Conservation (phyloP, 2,888 invertebrate species). For the Linhomoeus sp. region DNA sequence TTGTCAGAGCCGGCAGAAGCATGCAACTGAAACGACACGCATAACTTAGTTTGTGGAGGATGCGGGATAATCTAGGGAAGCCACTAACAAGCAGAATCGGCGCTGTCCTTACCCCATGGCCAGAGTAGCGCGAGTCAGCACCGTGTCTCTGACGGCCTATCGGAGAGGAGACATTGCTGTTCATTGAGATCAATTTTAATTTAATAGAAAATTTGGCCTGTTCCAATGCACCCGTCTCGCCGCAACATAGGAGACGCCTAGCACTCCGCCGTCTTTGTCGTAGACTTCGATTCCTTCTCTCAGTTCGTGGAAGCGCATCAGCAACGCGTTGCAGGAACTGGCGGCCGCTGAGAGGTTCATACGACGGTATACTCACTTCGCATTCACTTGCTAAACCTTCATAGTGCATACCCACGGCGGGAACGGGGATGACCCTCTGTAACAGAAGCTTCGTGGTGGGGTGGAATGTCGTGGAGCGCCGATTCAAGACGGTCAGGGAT, state of each 20-base stretch:
- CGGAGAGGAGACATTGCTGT: not conserved
- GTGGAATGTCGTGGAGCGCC: slow-evolving; percentile 25
- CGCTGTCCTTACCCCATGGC: too few relatives aligned
- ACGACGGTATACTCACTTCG: too few relatives aligned
- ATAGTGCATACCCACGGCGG: slow-evolving; percentile 30
- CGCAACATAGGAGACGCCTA: slow-evolving; percentile 35
- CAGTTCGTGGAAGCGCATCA: slow-evolving; percentile 34
- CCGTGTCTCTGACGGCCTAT: slow-evolving; percentile 17
- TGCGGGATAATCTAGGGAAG: too few relatives aligned
- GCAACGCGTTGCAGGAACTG: slow-evolving; percentile 32
- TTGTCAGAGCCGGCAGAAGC: too few relatives aligned
- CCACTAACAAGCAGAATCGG: too few relatives aligned
- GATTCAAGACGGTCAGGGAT: slow-evolving; percentile 26
- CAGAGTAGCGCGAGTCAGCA: slow-evolving; percentile 19
- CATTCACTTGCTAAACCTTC: too few relatives aligned
- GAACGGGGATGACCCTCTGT: slow-evolving; percentile 32
- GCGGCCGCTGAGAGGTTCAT: slow-evolving; percentile 29
- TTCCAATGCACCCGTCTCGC: slow-evolving; percentile 29
- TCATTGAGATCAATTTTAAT: not conserved
- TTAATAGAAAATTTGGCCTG: not conserved
- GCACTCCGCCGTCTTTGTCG: slow-evolving; percentile 28
- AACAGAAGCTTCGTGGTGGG: slow-evolving; percentile 30
- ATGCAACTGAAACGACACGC: too few relatives aligned
- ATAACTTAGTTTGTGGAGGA: too few relatives aligned
- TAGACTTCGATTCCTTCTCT: slow-evolving; percentile 33